Percentiles rank a stretch among this genome's conserved stretches.
Evolutionary conservation across 2,113 vertebrate genomes (phyloP).

Genomic region (Clarias batrachus): DNA sequence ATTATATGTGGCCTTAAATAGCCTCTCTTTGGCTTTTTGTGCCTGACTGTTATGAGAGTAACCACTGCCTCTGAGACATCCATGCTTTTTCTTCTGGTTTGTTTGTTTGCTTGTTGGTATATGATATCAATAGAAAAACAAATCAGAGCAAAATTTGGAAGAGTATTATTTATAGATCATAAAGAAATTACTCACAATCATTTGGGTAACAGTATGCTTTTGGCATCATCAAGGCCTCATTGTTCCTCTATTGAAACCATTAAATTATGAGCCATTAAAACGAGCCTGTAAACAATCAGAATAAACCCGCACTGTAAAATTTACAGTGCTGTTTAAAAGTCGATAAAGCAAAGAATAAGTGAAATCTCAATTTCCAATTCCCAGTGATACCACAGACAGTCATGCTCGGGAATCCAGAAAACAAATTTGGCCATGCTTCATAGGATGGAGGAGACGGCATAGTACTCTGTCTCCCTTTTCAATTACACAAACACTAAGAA

Average conservation of each 20-base stretch:
- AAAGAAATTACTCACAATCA: background rate
- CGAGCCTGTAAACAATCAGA: background rate
- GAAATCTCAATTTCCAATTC: background rate
- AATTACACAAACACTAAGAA: background rate
- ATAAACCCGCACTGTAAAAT: background rate
- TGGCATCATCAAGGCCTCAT: background rate
- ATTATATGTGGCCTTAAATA: conserved; percentile 35
- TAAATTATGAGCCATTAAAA: background rate
- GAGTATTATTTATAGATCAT: background rate
- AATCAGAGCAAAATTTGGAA: background rate
- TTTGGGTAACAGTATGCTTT: background rate
- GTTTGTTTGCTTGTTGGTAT: background rate
- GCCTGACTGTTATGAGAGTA: background rate
- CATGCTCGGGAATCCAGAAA: background rate
- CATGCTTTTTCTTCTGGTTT: background rate
- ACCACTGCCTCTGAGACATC: background rate
- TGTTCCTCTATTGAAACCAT: background rate
- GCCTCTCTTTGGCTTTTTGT: conserved; percentile 11
- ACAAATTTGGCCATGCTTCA: background rate
- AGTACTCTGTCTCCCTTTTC: background rate
- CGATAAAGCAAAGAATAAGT: background rate
- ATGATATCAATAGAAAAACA: background rate
- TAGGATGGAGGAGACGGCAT: background rate
- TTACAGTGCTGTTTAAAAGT: background rate
- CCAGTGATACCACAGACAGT: background rate